These are phyloP conservation scores for Rhinella marina DNA, from an alignment of 2,797 vertebrate species.

Conservation along the genomic window DNA sequence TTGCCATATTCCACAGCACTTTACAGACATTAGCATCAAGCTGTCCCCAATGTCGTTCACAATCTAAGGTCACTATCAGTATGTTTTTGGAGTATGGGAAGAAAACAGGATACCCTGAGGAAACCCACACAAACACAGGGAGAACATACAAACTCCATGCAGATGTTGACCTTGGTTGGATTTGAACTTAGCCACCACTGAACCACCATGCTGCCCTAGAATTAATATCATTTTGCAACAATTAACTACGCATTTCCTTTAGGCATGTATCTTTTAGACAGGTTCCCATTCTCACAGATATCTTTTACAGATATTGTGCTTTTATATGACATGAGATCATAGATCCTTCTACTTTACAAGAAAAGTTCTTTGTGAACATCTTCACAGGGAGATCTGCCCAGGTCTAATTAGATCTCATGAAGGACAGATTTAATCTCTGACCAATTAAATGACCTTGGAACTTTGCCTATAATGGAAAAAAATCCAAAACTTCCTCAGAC, in stretches of 20 bases:
- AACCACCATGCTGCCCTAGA: no score
- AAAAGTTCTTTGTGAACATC: background rate
- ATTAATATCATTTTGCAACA: background rate
- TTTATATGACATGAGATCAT: background rate
- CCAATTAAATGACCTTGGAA: conserved; percentile 56
- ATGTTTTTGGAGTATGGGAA: no score
- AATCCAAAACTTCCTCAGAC: conserved; percentile 43
- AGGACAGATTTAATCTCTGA: conserved; percentile 19
- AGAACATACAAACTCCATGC: no score
- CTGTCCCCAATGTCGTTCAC: no score
- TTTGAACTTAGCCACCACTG: no score
- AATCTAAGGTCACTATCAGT: no score
- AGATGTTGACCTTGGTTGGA: no score
- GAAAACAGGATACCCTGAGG: no score
- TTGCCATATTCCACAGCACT: no score
- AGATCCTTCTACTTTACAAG: conserved; percentile 28
- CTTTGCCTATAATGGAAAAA: conserved; percentile 26
- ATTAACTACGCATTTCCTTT: background rate
- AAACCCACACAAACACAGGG: no score
- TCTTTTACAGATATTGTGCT: conserved; percentile 1
- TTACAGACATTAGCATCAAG: no score
- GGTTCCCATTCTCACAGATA: background rate
- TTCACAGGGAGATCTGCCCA: conserved; percentile 30
- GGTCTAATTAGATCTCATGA: conserved; percentile 49
- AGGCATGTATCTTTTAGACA: background rate